Evolutionary conservation across 1,140 invertebrate genomes (phyloP), one percentile per base, ranked within the genome.

Genomic region (Ceratosolen solmsi): DNA sequence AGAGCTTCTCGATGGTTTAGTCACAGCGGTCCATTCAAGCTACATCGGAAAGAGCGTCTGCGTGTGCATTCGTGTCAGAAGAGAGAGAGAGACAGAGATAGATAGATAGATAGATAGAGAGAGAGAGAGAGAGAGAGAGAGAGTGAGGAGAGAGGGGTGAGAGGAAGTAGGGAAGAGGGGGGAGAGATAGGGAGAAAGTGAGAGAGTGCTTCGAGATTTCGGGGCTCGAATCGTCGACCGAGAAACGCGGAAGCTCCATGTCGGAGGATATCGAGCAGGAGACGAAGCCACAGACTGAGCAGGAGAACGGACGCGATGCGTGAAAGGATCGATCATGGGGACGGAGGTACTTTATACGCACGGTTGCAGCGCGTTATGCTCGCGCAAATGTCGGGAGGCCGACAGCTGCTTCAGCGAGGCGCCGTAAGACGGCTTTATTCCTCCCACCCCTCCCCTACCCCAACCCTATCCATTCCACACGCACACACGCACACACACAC

Each of bases 251-350:
- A 70, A 56, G 30, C 17, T 33, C 76, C 30, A 54, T 38, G 63
- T 70, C 2, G 46, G 51, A 25, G 38, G 1, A 65, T 65, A 46
- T 71, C 36, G 36, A 71, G 13, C 2, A 25, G 22, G 58, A 60
- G 41, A 38, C 54, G 54, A 58, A 30, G 30, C n/a, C 27, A n/a
- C n/a, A n/a, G n/a, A n/a, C 30, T 25, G 68, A 15, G 17, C 0
- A 22, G n/a, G 38, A 46, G 68, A 27, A 20, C 36, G 60, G n/a
- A 49, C 38, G 63, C 76, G 65, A 56, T 56, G 38, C 78, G 78
- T 72, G 70, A 80, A 80, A 72, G 25, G 68, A 80, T 72, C 78
- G 70, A 80, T 80, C 78, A 80, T 15, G 68, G 27, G 68, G 68
- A 30, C 41, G 17, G 25, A 30, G 75, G 58, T 17, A 41, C 25